Conservation (phyloP, 2,113 vertebrate species). For the Uria lomvia region DNA sequence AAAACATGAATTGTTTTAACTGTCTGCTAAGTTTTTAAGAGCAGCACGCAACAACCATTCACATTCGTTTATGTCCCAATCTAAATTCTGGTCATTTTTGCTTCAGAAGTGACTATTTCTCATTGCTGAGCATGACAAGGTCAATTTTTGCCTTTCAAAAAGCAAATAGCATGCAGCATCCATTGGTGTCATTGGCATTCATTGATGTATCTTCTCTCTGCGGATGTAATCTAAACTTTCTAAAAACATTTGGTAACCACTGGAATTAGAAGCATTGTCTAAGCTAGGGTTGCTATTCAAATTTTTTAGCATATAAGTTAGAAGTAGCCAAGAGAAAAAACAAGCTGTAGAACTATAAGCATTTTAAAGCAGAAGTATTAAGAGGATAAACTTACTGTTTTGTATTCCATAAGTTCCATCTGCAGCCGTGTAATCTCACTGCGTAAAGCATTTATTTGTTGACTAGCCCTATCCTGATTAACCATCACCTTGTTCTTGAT, state of each 20-base stretch:
- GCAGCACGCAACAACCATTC: not conserved
- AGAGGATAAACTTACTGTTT: conserved; percentile 79
- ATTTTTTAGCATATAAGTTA: not conserved
- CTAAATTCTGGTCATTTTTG: not conserved
- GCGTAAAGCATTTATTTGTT: conserved; percentile 92
- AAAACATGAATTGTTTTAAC: not conserved
- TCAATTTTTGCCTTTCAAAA: not conserved
- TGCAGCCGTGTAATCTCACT: conserved; percentile 93
- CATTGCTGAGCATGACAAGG: not conserved
- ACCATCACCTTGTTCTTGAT: conserved; percentile 98
- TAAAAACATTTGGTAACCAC: not conserved
- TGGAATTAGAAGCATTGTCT: not conserved
- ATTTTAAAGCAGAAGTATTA: not conserved
- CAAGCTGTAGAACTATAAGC: not conserved
- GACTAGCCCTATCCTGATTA: conserved; percentile 95
- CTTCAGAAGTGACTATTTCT: not conserved
- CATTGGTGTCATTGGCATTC: not conserved
- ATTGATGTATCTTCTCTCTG: not conserved
- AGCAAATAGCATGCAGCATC: not conserved
- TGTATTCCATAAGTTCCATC: conserved; percentile 98
- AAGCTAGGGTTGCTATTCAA: not conserved
- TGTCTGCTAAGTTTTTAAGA: not conserved
- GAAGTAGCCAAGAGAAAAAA: not conserved
- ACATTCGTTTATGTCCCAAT: not conserved
- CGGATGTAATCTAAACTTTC: not conserved